Evolutionary conservation across 2,797 vertebrate genomes (phyloP), one percentile per base, ranked within the genome.

Genomic region (Apodemus agrarius): DNA sequence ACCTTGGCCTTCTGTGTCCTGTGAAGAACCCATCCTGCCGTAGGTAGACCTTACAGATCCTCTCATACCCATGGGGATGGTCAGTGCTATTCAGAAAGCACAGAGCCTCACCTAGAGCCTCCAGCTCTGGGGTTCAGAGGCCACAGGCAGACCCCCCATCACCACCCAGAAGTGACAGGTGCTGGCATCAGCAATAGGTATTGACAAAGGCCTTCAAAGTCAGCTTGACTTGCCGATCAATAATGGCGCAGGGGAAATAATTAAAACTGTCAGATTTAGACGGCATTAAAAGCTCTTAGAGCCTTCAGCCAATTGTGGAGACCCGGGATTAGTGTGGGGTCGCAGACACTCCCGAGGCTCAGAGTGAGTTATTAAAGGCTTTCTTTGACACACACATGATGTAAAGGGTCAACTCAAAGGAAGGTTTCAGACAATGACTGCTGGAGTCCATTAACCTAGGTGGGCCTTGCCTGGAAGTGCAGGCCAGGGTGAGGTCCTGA

Each of bases 251-350:
- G 94, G 89, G 34, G 59, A 97, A 96, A 96, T 96, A 96, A 97
- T 97, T 95, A 97, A 96, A 96, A 79, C 94, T 94, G 97, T 97
- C 97, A 95, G 93, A 91, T 93, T 63, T 43, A 69, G 95, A 94
- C 93, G 75, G 93, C 65, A 79, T 95, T 96, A 87, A 91, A 86
- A 59, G 95, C 63, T 67, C 97, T 94, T 89, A 95, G 79, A 67
- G 93, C 85, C 92, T 95, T 59, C 97, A 96, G 97, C 95, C 97
- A 87, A 52, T 96, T 46, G 54, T 81, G 95, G 93, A 89, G 85
- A 94, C 82, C 92, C 52, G 43, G 97, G 96, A 91, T 96, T 95
- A 93, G 85, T 69, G 72, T 86, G 93, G 43, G 49, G 90, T n/a
- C 69, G 0, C 16, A 13, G 31, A 22, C 49, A 4, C 92, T 67